Evolutionary conservation across 2,797 vertebrate species (phyloP), one percentile per base, ranked within the genome.

Genomic region (Aphelocoma californica): DNA sequence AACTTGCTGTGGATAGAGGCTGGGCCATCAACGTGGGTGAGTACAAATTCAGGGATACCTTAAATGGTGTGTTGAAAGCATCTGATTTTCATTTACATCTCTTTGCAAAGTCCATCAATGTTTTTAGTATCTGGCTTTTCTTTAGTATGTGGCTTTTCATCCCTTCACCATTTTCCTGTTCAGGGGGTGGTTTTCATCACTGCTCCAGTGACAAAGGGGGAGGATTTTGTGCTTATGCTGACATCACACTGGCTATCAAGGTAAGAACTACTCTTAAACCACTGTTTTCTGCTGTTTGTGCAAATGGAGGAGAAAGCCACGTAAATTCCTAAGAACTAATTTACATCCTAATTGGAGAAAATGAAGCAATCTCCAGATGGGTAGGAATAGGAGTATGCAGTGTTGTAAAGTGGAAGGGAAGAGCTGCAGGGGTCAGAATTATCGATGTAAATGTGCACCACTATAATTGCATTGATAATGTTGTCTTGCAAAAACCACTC

Each of bases 21-120:
- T 99, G 99, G 99, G 99, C 99, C 29, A 98, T 99, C 96, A 99
- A 99, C 14, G 97, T 99, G n/a, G 99, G 99, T 99, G 96, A 98
- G 99, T 99, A 91, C n/a, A 64, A 70, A 42, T 47, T 45, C n/a
- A n/a, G 16, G 54, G 29, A 12, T 21, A 18, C 19, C n/a, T 28
- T 19, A 21, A 86, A n/a, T 2, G 28, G 9, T 10, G 11, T 36
- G 4, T 71, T 62, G 21, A 80, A 65, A 65, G 25, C 3, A 5
- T 26, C 7, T 24, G 29, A 8, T 74, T 70, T 64, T 75, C 6
- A 29, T 61, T 78, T 42, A 8, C 28, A 6, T 17, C 28, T 61
- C 42, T 81, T 48, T 54, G 31, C 45, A 64, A 88, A 86, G 36
- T n/a, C 18, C 17, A 5, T 61, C 6, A 14, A 0, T 51, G 21